These are phyloP conservation scores for Cephonodes hylas DNA, from an alignment of 2,888 invertebrate genomes.

Conservation along the genomic window DNA sequence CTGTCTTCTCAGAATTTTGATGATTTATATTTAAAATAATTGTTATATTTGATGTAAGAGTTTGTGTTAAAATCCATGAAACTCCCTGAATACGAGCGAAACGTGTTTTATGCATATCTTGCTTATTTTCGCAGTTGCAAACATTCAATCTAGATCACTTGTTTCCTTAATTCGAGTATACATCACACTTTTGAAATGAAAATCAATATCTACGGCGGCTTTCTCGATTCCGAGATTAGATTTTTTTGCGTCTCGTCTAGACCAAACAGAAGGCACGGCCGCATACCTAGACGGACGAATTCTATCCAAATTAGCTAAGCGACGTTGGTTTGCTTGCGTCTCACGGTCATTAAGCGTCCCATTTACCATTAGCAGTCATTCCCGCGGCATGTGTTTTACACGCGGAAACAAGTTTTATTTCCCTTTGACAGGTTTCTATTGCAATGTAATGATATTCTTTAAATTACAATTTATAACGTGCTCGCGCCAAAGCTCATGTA, in stretches of 20 bases:
- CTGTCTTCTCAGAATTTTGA: neutral
- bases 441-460: conserved; percentile 28
- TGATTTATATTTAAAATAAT: neutral
- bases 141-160: neutral
- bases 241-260: neutral
- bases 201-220: neutral
- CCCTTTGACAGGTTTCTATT: conserved; percentile 15
- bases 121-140: neutral
- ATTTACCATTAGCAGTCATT: conserved; percentile 33
- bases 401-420: conserved; percentile 12
- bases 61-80: neutral
- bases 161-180: neutral
- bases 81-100: neutral
- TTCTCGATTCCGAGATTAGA: neutral
- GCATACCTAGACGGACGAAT: conserved; percentile 51
- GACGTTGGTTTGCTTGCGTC: conserved; percentile 30
- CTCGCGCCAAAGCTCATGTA: conserved; percentile 26
- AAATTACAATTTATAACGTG: conserved; percentile 37
- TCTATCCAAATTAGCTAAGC: conserved; percentile 54
- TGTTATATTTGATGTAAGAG: neutral
- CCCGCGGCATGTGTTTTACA: conserved; percentile 19
- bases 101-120: neutral
- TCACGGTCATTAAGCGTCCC: conserved; percentile 47
- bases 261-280: conserved; percentile 32
- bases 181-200: neutral